Evolutionary conservation across 2,113 vertebrate species (phyloP), one percentile per base, ranked within the genome.

Genomic region (Plotosus lineatus): DNA sequence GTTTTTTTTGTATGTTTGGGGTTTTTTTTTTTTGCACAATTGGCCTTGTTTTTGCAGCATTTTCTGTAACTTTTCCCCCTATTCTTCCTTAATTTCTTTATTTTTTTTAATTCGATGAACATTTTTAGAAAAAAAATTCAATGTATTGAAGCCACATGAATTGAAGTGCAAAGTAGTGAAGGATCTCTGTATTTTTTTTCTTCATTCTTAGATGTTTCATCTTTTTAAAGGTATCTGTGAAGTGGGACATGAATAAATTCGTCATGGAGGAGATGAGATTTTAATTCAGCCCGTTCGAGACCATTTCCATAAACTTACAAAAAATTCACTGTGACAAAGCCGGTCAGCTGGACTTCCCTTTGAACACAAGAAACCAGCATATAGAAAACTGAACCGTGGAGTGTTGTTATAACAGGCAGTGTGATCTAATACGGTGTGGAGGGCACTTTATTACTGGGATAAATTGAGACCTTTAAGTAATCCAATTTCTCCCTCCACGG

Each of bases 401-500:
- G 58, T 42, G 36, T 55, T 72, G 50, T 75, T 79, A 69, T 56
- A 85, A 85, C 63, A 76, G 44, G 60, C 76, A 51, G 23, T 58
- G 60, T 55, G 71, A 79, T 71, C 75, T 75, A 75, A 82, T 72
- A 79, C 53, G 58, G 44, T 85, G 50, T 76, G 53, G 72, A 69
- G 53, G 46, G 55, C 80, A 78, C 33, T 85, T 85, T 76, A 85
- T 79, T 76, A 69, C 80, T 23, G 44, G 31, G 61, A 82, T 82
- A 42, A 79, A 82, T 77, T 76, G 58, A 84, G 71, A 53, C 80
- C 71, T 82, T 85, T 85, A 75, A 71, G 80, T 82, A 79, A 82
- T 79, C 36, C 73, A 76, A 79, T 85, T 79, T 23, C 28, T 10
- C 46, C 31, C 63, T 76, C 14, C 71, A 38, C 48, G 48, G 58